phyloP scores from a whole-genome alignment of 2,113 vertebrate species.

The Mustela nigripes region DNA sequence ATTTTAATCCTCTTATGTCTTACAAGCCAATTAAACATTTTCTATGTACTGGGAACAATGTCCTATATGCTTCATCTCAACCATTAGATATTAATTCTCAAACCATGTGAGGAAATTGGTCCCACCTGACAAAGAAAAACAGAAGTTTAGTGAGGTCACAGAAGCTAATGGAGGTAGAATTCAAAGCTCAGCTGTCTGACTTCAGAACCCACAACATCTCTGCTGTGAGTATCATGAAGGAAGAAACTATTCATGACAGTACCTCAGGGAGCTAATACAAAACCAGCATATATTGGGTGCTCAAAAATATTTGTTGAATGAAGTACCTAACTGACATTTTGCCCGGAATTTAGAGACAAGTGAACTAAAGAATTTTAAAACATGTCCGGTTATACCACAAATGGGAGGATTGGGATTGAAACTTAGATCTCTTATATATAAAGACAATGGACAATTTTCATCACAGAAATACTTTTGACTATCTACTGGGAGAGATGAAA shows the following conservation, averaged over 20 bases:
- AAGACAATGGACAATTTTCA: background rate
- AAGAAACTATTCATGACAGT: slow-evolving; percentile 31
- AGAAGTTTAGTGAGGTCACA: background rate
- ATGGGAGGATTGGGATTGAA: background rate
- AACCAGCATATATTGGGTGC: background rate
- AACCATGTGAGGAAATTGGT: background rate
- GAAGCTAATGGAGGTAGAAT: background rate
- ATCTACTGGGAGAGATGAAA: background rate
- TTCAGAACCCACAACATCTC: slow-evolving; percentile 20
- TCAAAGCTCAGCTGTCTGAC: slow-evolving; percentile 3
- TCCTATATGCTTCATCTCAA: slow-evolving; percentile 44
- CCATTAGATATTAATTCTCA: slow-evolving; percentile 46
- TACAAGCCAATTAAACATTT: background rate
- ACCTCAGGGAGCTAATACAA: background rate
- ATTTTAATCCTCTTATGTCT: background rate
- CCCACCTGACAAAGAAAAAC: slow-evolving; percentile 34
- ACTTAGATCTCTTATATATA: background rate
- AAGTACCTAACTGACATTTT: slow-evolving; percentile 26
- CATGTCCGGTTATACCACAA: background rate
- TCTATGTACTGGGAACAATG: background rate
- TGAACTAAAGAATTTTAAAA: slow-evolving; percentile 47
- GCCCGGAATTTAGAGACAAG: slow-evolving; percentile 49
- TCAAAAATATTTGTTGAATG: background rate
- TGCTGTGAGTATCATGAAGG: background rate
- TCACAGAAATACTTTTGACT: slow-evolving; percentile 27